Base-by-base conservation (phyloP, 2,797 vertebrate genomes). In the Alosa sapidissima region DNA sequence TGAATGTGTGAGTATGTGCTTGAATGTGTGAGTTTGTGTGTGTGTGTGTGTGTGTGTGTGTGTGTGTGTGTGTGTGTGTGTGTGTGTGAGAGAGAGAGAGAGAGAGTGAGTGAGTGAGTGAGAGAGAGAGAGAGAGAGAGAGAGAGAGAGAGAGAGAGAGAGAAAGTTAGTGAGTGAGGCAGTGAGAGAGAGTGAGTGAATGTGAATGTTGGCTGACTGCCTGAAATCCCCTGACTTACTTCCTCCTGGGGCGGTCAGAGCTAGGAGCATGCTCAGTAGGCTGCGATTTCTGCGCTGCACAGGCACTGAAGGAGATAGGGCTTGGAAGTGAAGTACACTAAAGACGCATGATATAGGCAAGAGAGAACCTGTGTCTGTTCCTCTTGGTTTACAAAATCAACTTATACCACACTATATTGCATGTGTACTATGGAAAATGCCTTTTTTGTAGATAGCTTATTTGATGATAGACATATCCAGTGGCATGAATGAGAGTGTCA, bases 171-270 rank as follows among this genome's bases (percentile, higher is more conserved):
- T 24, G 4, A 65, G 52, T 54, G 52, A 16, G 9, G 52, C 2
- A 54, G 52, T 83, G 72, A 87, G 85, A 87, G 49, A 84, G 88
- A 86, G 86, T 84, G 87, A 82, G 87, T 65, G 75, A 84, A 45
- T 91, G 87, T 91, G 88, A 88, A 84, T 84, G 86, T 89, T 92
- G 91, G 92, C 90, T 45, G 54, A 82, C 51, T 86, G 89, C 90
- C 91, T 89, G 89, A 89, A 90, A 90, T 91, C 87, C 90, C 91
- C 89, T 88, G 89, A 82, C 85, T 81, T 51, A 82, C 85, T 90
- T 91, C 88, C 89, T 89, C 91, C 91, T 90, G 92, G 93, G 92
- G 91, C 93, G 93, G 91, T 94, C 93, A 91, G 92, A 91, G 92
- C 91, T 94, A 93, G 91, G 91, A 92, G 90, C 92, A 88, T 89